Evolutionary conservation across 2,888 invertebrate genomes (phyloP).

Genomic region (Ctena decussata): DNA sequence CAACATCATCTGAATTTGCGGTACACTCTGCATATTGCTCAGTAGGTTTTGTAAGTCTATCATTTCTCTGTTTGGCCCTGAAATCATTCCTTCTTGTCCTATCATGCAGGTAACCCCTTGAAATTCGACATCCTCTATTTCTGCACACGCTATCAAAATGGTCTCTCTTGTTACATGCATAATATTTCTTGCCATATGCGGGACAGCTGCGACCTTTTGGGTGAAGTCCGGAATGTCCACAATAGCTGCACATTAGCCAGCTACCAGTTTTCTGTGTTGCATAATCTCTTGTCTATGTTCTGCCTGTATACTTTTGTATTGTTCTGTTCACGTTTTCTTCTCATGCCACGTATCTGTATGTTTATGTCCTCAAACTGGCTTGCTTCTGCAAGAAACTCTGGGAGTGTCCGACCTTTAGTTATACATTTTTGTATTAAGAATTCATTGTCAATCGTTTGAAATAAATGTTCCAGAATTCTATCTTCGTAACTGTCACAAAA

Average conservation of each 20-base stretch:
- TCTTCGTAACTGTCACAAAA: neutral
- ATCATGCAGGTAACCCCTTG: too few species aligned
- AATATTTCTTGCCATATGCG: too few species aligned
- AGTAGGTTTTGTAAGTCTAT: too few species aligned
- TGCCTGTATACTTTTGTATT: neutral
- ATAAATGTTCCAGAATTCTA: neutral
- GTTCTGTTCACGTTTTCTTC: neutral
- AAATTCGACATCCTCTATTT: too few species aligned
- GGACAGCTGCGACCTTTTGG: too few species aligned
- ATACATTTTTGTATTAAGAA: neutral
- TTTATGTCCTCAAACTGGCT: neutral
- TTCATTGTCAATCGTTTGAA: neutral
- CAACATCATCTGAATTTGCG: too few species aligned
- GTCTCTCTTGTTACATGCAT: too few species aligned
- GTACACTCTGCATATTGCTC: too few species aligned
- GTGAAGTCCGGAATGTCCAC: neutral
- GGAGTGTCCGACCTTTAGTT: neutral
- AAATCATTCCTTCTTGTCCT: too few species aligned
- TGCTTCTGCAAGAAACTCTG: neutral
- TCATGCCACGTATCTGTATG: neutral
- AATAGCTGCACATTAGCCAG: neutral
- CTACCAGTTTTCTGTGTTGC: too few species aligned
- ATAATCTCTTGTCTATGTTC: neutral
- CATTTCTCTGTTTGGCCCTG: too few species aligned
- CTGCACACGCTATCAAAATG: too few species aligned